Conservation (phyloP, 2,797 vertebrate species). For the Echeneis naucrates region DNA sequence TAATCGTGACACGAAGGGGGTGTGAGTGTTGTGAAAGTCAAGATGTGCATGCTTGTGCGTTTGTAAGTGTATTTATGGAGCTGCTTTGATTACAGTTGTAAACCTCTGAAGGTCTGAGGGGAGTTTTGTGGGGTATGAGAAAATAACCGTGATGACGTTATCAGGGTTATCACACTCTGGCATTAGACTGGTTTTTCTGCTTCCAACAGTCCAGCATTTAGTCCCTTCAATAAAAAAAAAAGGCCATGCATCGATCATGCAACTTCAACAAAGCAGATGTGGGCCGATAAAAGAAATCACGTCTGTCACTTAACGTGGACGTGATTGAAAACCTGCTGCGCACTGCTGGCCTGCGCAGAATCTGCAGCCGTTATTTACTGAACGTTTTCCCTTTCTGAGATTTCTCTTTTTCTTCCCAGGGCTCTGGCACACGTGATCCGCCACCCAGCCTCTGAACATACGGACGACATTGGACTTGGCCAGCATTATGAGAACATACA, state of each 20-base stretch:
- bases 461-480: slow-evolving; percentile 89
- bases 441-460: slow-evolving; percentile 90
- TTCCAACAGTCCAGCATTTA: neutral
- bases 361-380: neutral
- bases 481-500: slow-evolving; percentile 96
- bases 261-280: neutral
- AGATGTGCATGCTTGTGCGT: neutral
- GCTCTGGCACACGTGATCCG: slow-evolving; percentile 96
- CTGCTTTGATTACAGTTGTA: neutral
- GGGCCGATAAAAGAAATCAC: neutral
- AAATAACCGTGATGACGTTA: neutral
- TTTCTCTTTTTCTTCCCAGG: slow-evolving; percentile 78
- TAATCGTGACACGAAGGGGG: neutral
- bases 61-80: neutral
- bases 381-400: slow-evolving; percentile 10
- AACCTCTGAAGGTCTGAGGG: neutral
- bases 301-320: neutral
- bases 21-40: neutral
- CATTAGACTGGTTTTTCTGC: neutral
- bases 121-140: neutral
- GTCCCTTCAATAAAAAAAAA: neutral
- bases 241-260: too few species aligned
- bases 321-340: neutral
- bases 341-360: neutral
- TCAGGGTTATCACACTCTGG: neutral